These are phyloP conservation scores for Maccullochella peelii DNA, from an alignment of 2,113 vertebrate species.

Conservation along the genomic window DNA sequence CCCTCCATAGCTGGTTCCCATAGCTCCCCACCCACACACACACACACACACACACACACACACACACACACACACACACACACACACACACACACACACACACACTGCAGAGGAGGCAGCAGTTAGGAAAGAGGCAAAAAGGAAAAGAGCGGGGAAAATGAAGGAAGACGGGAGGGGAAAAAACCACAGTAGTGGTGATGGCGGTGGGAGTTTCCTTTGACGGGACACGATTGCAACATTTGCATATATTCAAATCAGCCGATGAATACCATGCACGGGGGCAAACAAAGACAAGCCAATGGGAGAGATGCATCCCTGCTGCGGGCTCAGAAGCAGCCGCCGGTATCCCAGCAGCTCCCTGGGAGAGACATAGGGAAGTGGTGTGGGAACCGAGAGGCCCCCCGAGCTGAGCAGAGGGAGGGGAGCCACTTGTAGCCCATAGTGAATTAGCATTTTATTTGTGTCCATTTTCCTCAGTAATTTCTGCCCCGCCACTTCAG, in stretches of 20 bases:
- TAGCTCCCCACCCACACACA: slow-evolving; percentile 43
- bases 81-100: no score
- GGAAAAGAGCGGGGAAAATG: slow-evolving; percentile 69
- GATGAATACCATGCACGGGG: slow-evolving; percentile 73
- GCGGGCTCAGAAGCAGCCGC: slow-evolving; percentile 61
- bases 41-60: no score
- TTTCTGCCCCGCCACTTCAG: slow-evolving; percentile 76
- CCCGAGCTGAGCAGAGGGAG: slow-evolving; percentile 60
- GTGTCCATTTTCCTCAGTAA: slow-evolving; percentile 79
- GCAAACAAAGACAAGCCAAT: slow-evolving; percentile 80
- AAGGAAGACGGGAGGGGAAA: slow-evolving; percentile 41
- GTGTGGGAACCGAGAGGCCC: slow-evolving; percentile 85
- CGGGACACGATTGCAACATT: slow-evolving; percentile 73
- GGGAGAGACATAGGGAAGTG: slow-evolving; percentile 73
- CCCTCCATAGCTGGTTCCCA: slow-evolving; percentile 71
- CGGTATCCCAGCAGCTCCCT: slow-evolving; percentile 73
- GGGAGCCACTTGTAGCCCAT: slow-evolving; percentile 75
- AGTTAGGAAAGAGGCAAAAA: slow-evolving; percentile 62
- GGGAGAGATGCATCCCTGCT: slow-evolving; percentile 64
- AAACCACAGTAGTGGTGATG: not conserved
- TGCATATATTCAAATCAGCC: slow-evolving; percentile 86
- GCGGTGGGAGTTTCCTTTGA: slow-evolving; percentile 70
- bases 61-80: no score
- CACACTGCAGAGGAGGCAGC: slow-evolving; percentile 44
- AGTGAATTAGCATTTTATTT: slow-evolving; percentile 83